Conservation (phyloP, 2,888 invertebrate species). For the Cantharis rufa region DNA sequence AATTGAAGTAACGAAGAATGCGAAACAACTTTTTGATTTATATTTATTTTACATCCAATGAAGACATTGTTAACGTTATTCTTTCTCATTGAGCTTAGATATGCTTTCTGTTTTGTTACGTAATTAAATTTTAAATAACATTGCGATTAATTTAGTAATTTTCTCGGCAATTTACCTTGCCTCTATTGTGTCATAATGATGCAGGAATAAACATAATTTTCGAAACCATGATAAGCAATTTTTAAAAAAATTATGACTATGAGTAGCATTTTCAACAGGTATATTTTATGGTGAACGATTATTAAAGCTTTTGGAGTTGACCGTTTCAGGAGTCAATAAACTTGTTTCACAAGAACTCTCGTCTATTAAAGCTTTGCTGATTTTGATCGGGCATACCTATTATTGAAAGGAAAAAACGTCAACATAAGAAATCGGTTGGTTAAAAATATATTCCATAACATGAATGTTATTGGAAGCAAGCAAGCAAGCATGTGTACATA, state of each 20-base stretch:
- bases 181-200: background rate
- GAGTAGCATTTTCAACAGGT: background rate
- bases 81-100: background rate
- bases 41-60: background rate
- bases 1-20: no score
- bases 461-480: background rate
- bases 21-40: background rate
- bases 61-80: background rate
- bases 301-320: background rate
- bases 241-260: background rate
- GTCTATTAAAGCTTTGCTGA: background rate
- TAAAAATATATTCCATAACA: background rate
- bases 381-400: background rate
- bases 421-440: background rate
- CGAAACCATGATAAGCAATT: background rate
- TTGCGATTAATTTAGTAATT: background rate
- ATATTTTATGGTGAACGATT: background rate
- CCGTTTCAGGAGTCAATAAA: background rate
- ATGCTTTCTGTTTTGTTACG: background rate
- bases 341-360: background rate
- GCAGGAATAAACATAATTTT: background rate
- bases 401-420: background rate
- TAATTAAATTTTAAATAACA: background rate
- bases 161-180: background rate
- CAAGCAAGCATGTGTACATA: no score